Percentiles rank a stretch among this genome's conserved stretches.
phyloP scores from a whole-genome alignment of 2,888 invertebrate genomes.

The Cephalotes varians region DNA sequence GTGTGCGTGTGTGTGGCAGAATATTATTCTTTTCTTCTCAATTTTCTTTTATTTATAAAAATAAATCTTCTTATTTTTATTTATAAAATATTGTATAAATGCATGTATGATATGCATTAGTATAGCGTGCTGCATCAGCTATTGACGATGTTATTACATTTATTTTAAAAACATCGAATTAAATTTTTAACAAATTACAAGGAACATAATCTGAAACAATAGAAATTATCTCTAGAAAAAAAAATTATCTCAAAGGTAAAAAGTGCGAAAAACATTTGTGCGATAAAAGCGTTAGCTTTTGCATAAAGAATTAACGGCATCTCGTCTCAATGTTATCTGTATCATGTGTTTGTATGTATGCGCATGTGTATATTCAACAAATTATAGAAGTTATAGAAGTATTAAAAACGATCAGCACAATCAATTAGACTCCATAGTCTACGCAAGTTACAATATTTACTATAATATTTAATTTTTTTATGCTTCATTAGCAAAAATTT shows the following conservation, averaged over 20 bases:
- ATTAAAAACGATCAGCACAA: neutral
- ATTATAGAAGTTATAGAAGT: neutral
- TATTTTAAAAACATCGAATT: too few species aligned
- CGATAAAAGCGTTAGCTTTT: neutral
- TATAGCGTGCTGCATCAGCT: neutral
- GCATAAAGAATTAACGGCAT: neutral
- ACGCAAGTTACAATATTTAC: neutral
- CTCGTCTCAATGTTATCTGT: too few species aligned
- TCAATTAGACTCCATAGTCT: neutral
- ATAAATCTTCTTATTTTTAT: too few species aligned
- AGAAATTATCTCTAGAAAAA: too few species aligned
- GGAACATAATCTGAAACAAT: neutral
- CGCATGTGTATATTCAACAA: too few species aligned
- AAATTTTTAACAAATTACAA: neutral
- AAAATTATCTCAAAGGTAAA: neutral
- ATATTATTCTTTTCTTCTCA: too few species aligned
- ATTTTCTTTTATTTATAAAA: too few species aligned
- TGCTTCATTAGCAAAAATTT: neutral
- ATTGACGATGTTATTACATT: neutral
- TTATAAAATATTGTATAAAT: too few species aligned
- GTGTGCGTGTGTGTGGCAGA: too few species aligned
- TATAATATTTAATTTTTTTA: neutral
- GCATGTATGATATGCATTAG: neutral
- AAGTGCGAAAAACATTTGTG: neutral
- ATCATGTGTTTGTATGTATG: too few species aligned